Evolutionary conservation across 2,888 invertebrate genomes (phyloP).

Genomic region (Oegoconia quadripuncta): DNA sequence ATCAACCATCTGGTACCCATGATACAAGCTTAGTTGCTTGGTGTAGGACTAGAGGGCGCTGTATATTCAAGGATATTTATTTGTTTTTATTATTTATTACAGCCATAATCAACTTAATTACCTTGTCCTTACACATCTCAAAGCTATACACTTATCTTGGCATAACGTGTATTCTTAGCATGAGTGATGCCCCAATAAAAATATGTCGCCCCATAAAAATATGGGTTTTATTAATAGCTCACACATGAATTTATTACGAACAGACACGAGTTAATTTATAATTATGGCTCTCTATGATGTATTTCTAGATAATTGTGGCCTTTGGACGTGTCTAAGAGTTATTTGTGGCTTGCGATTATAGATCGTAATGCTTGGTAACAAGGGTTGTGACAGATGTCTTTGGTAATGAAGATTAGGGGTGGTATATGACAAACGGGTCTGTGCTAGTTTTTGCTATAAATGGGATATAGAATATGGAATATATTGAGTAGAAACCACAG

Average conservation of each 20-base stretch:
- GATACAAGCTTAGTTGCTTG: too few species aligned
- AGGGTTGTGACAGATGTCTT: not conserved
- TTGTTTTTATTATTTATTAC: too few species aligned
- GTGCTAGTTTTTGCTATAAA: too few species aligned
- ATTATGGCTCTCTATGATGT: constrained; percentile 28
- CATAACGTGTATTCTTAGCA: constrained; percentile 30
- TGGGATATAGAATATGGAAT: too few species aligned
- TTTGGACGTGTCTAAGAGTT: constrained; percentile 23
- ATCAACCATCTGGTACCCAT: too few species aligned
- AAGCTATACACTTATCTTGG: constrained; percentile 20
- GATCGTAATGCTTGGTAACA: not conserved
- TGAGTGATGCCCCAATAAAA: constrained; percentile 48
- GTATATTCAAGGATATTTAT: too few species aligned
- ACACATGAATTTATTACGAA: constrained; percentile 38
- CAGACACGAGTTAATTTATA: constrained; percentile 28
- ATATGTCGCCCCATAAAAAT: constrained; percentile 46
- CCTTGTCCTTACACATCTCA: not conserved
- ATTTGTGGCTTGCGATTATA: not conserved
- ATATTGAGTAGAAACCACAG: too few species aligned
- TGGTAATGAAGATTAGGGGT: too few species aligned
- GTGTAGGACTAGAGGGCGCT: too few species aligned
- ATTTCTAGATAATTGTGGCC: constrained; percentile 26
- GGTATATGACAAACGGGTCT: too few species aligned
- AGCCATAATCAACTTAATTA: not conserved
- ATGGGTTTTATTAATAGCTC: constrained; percentile 45